phyloP scores from a whole-genome alignment of 2,797 vertebrate species.

The Catharus ustulatus region DNA sequence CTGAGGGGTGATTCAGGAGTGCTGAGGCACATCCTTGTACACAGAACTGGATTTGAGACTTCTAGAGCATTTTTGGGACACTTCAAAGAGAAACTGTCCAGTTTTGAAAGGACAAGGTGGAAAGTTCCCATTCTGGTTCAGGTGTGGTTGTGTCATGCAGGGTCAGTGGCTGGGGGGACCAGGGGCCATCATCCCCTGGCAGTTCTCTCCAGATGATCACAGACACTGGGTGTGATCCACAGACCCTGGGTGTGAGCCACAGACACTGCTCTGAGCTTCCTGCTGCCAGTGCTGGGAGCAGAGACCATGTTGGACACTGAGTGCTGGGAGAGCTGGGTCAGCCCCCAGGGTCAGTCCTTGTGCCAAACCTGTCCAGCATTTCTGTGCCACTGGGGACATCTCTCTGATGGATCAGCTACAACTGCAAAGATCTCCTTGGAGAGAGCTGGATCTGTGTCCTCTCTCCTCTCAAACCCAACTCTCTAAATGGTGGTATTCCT shows the following conservation, averaged over 20 bases:
- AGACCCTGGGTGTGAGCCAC: too few species aligned
- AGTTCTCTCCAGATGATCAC: neutral
- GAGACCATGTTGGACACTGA: neutral
- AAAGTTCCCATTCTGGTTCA: neutral
- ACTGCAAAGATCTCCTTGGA: neutral
- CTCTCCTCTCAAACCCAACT: neutral
- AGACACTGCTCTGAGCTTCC: neutral
- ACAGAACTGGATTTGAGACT: neutral
- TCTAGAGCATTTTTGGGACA: neutral
- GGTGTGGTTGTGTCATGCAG: fast-evolving
- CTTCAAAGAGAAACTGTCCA: neutral
- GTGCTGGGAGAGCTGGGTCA: neutral
- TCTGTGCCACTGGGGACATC: neutral
- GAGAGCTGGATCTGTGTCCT: neutral
- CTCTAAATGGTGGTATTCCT: neutral
- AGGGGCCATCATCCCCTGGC: too few species aligned
- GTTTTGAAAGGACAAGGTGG: neutral
- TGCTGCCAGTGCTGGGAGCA: neutral
- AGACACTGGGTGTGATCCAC: neutral
- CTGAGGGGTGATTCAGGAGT: neutral
- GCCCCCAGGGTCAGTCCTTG: neutral
- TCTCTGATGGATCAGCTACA: neutral
- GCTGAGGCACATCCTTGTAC: fast-evolving
- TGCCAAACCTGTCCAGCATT: neutral
- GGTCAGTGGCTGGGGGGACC: neutral